phyloP scores from a whole-genome alignment of 2,113 vertebrate species.

The Bambusicola thoracicus region DNA sequence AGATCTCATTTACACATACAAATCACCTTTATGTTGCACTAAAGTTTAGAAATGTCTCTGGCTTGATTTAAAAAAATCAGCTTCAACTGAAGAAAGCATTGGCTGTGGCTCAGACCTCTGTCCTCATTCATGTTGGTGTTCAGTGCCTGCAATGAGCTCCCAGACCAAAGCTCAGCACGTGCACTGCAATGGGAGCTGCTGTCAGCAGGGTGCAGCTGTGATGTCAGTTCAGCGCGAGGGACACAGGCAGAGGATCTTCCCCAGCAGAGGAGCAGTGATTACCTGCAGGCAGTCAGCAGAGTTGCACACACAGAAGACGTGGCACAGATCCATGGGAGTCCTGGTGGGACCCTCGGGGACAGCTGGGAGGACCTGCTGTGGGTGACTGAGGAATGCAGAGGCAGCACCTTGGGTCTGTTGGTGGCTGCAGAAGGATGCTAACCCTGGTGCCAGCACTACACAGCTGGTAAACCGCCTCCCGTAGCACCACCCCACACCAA shows the following conservation, averaged over 20 bases:
- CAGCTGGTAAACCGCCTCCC: accelerated
- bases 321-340: accelerated
- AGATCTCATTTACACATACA: not conserved
- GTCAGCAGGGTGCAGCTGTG: too few species aligned
- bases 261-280: not conserved
- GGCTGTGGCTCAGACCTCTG: not conserved
- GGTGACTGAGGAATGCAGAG: not conserved
- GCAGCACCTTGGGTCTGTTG: accelerated
- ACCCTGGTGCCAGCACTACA: accelerated
- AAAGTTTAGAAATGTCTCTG: not conserved
- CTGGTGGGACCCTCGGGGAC: not conserved
- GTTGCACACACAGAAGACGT: too few species aligned
- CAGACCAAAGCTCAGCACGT: accelerated
- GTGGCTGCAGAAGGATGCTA: not conserved
- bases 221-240: not conserved
- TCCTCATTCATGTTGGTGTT: not conserved
- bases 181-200: not conserved
- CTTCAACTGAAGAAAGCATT: not conserved
- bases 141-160: not conserved
- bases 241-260: not conserved
- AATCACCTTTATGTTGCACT: not conserved
- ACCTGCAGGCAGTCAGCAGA: not conserved
- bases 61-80: not conserved
- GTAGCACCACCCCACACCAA: not conserved
- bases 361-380: too few species aligned